Percentiles rank a stretch among this genome's conserved stretches.
Conservation (phyloP, 2,797 vertebrate genomes). For the Potorous gilbertii region DNA sequence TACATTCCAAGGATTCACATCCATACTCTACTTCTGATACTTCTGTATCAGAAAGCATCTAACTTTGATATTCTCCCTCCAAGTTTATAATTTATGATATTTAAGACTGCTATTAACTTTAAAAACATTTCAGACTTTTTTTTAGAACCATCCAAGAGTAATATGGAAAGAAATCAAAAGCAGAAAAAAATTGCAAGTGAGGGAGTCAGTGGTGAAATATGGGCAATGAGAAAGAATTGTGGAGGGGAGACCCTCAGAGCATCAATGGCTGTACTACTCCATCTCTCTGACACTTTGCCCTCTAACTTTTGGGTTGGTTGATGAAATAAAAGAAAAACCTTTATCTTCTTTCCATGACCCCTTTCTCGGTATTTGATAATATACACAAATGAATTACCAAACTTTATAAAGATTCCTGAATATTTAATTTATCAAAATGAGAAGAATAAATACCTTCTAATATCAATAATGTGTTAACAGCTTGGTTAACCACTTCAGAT, state of each 20-base stretch:
- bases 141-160: slow-evolving; percentile 4
- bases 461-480: background rate
- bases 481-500: too few relatives aligned
- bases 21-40: background rate
- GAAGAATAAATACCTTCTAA: background rate
- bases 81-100: background rate
- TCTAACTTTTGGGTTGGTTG: background rate
- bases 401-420: background rate
- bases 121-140: slow-evolving; percentile 16
- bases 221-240: background rate
- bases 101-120: slow-evolving; percentile 1
- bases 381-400: too few relatives aligned
- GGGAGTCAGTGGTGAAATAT: background rate
- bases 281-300: background rate
- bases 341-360: background rate
- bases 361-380: too few relatives aligned
- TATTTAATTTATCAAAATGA: background rate
- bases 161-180: background rate
- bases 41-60: background rate
- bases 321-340: background rate
- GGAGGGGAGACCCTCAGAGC: background rate
- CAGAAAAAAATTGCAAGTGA: background rate
- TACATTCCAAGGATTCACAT: background rate
- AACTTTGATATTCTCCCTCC: slow-evolving; percentile 27
- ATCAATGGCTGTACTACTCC: background rate